These are phyloP conservation scores for Myrmecobius fasciatus DNA, from an alignment of 2,113 vertebrate genomes.

Conservation along the genomic window DNA sequence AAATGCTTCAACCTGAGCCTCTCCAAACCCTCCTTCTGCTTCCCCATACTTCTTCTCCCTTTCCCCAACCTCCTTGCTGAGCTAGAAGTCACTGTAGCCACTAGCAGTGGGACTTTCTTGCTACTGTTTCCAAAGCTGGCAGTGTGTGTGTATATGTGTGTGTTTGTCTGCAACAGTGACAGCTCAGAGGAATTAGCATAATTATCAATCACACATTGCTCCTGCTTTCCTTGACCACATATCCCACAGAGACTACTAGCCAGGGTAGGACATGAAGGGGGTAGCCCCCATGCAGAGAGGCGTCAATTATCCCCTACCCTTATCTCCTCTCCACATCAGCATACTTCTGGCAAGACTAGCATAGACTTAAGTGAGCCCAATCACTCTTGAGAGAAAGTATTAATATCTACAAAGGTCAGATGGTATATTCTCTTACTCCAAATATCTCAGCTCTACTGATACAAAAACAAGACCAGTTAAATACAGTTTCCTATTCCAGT, in stretches of 20 bases:
- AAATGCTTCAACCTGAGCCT: not conserved
- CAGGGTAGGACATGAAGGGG: not conserved
- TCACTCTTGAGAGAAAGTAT: not conserved
- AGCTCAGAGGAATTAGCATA: not conserved
- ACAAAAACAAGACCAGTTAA: not conserved
- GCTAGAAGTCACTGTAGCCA: not conserved
- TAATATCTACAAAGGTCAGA: not conserved
- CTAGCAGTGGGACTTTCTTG: not conserved
- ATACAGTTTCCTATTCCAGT: not conserved
- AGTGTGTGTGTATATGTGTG: not conserved
- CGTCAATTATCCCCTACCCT: not conserved
- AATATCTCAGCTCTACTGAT: not conserved
- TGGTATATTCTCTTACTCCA: not conserved
- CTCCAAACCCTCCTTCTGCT: not conserved
- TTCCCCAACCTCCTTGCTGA: not conserved
- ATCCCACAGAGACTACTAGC: not conserved
- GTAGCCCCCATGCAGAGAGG: not conserved
- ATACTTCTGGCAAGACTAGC: not conserved
- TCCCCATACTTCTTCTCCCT: not conserved
- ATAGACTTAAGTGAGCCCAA: not conserved
- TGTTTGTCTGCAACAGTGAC: not conserved
- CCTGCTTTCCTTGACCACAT: not conserved
- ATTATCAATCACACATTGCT: not conserved
- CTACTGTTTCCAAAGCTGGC: not conserved
- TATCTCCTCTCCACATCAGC: not conserved